Base-by-base conservation (phyloP, 1,140 invertebrate species). In the Heliconius congener region DNA sequence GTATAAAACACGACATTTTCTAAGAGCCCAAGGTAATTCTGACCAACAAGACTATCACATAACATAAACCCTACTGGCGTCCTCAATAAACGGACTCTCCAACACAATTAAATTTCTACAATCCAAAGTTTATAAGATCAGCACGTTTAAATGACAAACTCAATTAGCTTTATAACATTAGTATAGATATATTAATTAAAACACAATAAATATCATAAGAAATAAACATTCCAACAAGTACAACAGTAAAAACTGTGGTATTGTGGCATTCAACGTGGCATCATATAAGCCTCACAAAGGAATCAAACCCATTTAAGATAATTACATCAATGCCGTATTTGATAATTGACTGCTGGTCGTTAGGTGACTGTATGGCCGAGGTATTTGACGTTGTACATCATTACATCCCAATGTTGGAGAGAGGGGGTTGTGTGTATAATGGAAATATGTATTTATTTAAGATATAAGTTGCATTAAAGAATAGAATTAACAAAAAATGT, bases 281-380 rank as follows among this genome's bases (percentile, higher is more conserved):
- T 76, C 18, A 9, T 23, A 76, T 30, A 23, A 71, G 37, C 37
- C 60, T 46, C 34, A 76, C 60, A 71, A 76, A 75, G 73, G 46
- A 75, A 37, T 75, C n/a, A 55, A 37, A 39, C 27, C 74, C 39
- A 76, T 46, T 76, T 70, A 46, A 50, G 60, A 76, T 70, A 76
- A 76, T 76, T 76, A 76, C 37, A 71, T 70, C 55, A 70, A 76
- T 66, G 73, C 50, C 34, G 34, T 39, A 50, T 42, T 52, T 23
- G 34, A 60, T 75, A 42, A 39, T 60, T 37, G 34, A 75, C 55
- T 75, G 13, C 39, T 74, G 60, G 60, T 66, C 23, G 60, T 66
- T 66, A 66, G 60, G 60, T 66, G 60, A 66, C 27, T 30, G 11
- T 66, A 66, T 30, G 23, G 23, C 4, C 13, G 60, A 30, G 60